Conservation (phyloP, 2,113 vertebrate species). For the Sebastes fasciatus region DNA sequence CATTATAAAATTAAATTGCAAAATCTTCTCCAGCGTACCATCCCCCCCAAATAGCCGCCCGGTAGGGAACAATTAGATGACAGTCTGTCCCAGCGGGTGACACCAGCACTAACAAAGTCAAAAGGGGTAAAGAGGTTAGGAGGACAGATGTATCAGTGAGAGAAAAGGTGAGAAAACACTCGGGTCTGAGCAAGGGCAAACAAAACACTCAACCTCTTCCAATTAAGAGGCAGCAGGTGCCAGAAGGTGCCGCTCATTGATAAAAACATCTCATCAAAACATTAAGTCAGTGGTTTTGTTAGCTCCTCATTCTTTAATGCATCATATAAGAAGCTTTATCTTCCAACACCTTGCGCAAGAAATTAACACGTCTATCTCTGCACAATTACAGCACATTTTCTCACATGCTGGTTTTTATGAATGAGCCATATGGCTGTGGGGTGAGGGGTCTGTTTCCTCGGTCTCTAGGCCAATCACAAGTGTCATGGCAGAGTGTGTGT, state of each 20-base stretch:
- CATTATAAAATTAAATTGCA: slow-evolving; percentile 12
- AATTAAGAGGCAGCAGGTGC: slow-evolving; percentile 45
- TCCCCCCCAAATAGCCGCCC: slow-evolving; percentile 44
- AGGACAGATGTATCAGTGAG: slow-evolving; percentile 18
- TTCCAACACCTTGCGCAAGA: not conserved
- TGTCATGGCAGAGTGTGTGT: slow-evolving; percentile 18
- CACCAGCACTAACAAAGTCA: slow-evolving; percentile 33
- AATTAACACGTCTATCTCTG: slow-evolving; percentile 8
- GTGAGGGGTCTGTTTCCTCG: slow-evolving; percentile 16
- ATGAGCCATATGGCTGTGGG: slow-evolving; percentile 42
- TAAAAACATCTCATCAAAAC: not conserved
- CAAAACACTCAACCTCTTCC: slow-evolving; percentile 20
- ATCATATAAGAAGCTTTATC: not conserved
- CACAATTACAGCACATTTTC: not conserved
- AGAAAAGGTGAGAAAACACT: slow-evolving; percentile 38
- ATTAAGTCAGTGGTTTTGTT: slow-evolving; percentile 5
- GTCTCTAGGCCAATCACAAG: slow-evolving; percentile 24
- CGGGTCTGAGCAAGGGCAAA: not conserved
- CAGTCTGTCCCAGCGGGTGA: slow-evolving; percentile 58
- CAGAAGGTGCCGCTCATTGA: not conserved
- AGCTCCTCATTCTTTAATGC: not conserved
- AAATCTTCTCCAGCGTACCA: not conserved
- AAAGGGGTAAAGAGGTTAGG: slow-evolving; percentile 34
- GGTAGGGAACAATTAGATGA: slow-evolving; percentile 39
- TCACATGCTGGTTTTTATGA: slow-evolving; percentile 41